These are phyloP conservation scores for Leptocoma aspasia DNA, from an alignment of 2,113 vertebrate species.

Conservation along the genomic window DNA sequence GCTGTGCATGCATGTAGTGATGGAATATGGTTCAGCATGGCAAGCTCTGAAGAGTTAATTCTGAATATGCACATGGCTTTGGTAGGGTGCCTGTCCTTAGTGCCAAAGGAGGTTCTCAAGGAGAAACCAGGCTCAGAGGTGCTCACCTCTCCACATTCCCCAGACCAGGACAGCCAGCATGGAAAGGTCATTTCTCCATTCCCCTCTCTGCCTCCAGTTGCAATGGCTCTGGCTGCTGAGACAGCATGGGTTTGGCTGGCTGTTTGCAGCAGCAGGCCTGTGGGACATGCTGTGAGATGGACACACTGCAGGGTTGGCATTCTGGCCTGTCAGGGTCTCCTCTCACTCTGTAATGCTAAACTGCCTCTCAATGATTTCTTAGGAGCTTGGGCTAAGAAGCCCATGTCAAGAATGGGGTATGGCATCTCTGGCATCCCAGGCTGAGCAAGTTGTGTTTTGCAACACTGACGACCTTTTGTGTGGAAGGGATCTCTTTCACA, in stretches of 20 bases:
- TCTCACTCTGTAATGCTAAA: background rate
- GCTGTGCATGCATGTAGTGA: background rate
- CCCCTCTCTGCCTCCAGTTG: background rate
- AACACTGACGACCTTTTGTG: constrained; percentile 15
- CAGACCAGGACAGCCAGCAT: background rate
- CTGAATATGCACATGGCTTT: background rate
- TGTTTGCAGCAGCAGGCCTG: background rate
- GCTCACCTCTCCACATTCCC: background rate
- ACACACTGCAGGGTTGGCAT: background rate
- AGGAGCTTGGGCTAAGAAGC: background rate
- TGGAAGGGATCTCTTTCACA: constrained; percentile 35
- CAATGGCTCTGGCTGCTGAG: background rate
- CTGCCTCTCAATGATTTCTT: background rate
- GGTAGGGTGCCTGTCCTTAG: background rate
- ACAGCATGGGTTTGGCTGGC: background rate
- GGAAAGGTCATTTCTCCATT: background rate
- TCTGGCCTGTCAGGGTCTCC: background rate
- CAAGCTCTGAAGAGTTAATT: background rate
- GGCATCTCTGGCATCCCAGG: constrained; percentile 51
- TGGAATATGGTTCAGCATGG: background rate
- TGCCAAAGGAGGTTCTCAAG: background rate
- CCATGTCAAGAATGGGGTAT: background rate
- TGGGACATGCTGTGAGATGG: background rate
- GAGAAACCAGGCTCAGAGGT: background rate
- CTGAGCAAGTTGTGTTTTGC: constrained; percentile 42